Conservation (phyloP, 2,888 invertebrate species). For the Bugula neritina region DNA sequence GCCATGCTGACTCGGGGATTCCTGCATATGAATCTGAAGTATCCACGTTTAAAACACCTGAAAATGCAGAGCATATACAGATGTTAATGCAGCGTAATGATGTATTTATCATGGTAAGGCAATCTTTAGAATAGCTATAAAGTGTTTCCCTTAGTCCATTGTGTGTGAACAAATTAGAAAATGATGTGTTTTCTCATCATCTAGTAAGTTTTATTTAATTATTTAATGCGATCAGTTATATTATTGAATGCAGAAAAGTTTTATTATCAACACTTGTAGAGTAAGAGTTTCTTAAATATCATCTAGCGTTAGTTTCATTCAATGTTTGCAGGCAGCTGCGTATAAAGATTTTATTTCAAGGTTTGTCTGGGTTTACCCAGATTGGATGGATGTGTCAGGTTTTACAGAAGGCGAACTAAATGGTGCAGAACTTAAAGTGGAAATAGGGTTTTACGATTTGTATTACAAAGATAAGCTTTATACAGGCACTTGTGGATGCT, state of each 20-base stretch:
- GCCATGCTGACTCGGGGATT: neutral
- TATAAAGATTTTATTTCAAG: constrained; percentile 1
- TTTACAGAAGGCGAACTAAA: neutral
- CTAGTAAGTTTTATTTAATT: too few relatives aligned
- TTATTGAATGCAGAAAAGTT: too few relatives aligned
- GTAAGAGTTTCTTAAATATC: too few relatives aligned
- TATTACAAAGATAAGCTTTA: neutral
- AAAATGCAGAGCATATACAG: neutral
- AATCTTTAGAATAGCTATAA: too few relatives aligned
- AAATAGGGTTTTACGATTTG: constrained; percentile 12
- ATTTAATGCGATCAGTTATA: too few relatives aligned
- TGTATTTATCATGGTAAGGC: constrained; percentile 10
- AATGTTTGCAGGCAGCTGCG: constrained; percentile 11
- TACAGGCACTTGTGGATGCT: neutral
- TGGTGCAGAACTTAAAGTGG: neutral
- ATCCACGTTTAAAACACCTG: constrained; percentile 14
- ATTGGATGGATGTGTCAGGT: constrained; percentile 18
- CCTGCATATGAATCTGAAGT: neutral
- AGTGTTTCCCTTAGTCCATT: too few relatives aligned
- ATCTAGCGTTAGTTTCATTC: too few relatives aligned
- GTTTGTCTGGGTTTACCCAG: constrained; percentile 8
- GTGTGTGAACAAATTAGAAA: too few relatives aligned
- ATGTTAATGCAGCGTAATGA: constrained; percentile 18
- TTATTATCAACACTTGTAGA: too few relatives aligned
- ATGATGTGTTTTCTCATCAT: too few relatives aligned